A percentile compares a stretch with the other conserved stretches of the same genome.
Evolutionary conservation across 2,113 vertebrate species (phyloP).

Genomic region (Morone saxatilis): DNA sequence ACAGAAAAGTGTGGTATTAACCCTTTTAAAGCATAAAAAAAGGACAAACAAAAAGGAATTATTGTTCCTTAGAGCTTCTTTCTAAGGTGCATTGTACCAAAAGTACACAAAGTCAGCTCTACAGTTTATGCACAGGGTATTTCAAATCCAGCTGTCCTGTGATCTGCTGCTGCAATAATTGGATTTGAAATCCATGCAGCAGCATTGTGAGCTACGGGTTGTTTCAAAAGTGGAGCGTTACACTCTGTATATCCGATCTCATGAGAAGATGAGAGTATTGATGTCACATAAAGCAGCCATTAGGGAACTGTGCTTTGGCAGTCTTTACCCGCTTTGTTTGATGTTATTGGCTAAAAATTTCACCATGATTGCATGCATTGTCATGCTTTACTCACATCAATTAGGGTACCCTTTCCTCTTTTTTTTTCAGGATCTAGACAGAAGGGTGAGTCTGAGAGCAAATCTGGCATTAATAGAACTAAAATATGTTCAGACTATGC

Average conservation of each 20-base stretch:
- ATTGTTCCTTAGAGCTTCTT: neutral
- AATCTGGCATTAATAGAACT: neutral
- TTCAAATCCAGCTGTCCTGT: constrained; percentile 37
- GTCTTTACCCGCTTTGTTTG: constrained; percentile 20
- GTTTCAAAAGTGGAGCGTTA: constrained; percentile 37
- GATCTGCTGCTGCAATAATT: constrained; percentile 49
- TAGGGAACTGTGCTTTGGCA: constrained; percentile 8
- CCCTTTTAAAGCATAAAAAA: neutral
- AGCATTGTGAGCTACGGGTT: constrained; percentile 15
- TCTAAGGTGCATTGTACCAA: neutral
- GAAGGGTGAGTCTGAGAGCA: neutral
- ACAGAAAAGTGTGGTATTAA: neutral
- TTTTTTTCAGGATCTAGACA: constrained; percentile 3
- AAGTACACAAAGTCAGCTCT: neutral
- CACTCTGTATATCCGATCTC: constrained; percentile 15
- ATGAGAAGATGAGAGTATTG: constrained; percentile 30
- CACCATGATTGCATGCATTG: constrained; percentile 42
- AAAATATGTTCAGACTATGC: neutral
- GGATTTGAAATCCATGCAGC: constrained; percentile 50
- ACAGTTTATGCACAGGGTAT: constrained; percentile 9
- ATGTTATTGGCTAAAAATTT: constrained; percentile 21
- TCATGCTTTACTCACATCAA: constrained; percentile 45
- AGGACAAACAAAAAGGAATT: neutral
- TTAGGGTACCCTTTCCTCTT: neutral
- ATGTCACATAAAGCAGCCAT: constrained; percentile 44